A percentile compares a stretch with the other conserved stretches of the same genome.
phyloP scores from a whole-genome alignment of 2,888 invertebrate species.

The Cryptocephalus moraei region DNA sequence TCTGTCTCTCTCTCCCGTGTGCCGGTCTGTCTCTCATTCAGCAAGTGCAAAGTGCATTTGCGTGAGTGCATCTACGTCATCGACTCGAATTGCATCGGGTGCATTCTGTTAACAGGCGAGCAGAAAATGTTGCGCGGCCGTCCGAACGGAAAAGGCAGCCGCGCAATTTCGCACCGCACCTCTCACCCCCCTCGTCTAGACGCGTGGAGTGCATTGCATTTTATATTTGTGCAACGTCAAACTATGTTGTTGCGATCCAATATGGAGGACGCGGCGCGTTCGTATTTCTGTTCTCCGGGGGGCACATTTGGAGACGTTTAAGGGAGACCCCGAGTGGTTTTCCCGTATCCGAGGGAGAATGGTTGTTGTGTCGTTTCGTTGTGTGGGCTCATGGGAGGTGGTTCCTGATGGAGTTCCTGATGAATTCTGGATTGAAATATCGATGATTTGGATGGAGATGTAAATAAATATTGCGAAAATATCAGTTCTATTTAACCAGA shows the following conservation, averaged over 20 bases:
- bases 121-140: constrained; percentile 23
- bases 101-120: constrained; percentile 29
- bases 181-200: constrained; percentile 1
- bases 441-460: no score
- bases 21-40: constrained; percentile 4
- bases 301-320: no score
- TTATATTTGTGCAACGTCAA: neutral
- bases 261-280: constrained; percentile 7
- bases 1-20: constrained; percentile 4
- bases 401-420: no score
- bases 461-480: no score
- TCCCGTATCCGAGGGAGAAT: no score
- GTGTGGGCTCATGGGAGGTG: no score
- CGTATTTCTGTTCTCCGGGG: no score
- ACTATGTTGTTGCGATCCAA: constrained; percentile 4
- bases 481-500: no score
- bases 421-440: no score
- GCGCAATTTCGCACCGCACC: constrained; percentile 2
- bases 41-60: constrained; percentile 10
- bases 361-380: no score
- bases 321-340: no score
- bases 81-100: constrained; percentile 17
- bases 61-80: constrained; percentile 26
- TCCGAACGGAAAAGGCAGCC: constrained; percentile 19
- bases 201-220: no score